These are phyloP conservation scores for Sturnus vulgaris DNA, from an alignment of 2,113 vertebrate species.

Conservation along the genomic window DNA sequence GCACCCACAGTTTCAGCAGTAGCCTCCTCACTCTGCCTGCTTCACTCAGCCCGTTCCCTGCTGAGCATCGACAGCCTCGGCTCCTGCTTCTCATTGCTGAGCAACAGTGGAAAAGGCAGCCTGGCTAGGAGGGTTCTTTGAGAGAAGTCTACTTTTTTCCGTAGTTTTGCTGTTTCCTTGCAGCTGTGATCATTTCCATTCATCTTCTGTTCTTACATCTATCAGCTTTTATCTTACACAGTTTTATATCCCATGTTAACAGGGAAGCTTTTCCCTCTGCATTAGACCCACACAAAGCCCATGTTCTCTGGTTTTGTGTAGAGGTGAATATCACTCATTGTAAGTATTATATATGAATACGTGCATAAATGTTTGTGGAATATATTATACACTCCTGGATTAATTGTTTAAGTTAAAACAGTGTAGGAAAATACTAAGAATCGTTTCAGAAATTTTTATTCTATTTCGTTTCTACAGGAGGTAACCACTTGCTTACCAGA, in stretches of 20 bases:
- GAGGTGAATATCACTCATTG: background rate
- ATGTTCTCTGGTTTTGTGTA: background rate
- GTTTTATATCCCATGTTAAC: background rate
- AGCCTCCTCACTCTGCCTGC: background rate
- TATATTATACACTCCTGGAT: background rate
- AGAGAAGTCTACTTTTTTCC: background rate
- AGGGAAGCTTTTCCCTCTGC: background rate
- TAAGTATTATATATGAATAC: background rate
- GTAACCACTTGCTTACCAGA: slow-evolving; percentile 90
- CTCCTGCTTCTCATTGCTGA: background rate
- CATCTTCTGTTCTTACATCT: background rate
- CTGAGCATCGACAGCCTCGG: background rate
- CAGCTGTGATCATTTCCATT: background rate
- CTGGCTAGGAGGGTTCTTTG: background rate
- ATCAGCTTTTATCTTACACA: background rate
- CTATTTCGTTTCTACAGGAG: slow-evolving; percentile 77
- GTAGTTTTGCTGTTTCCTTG: background rate
- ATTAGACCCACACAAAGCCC: background rate
- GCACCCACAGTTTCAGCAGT: background rate
- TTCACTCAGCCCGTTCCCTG: background rate
- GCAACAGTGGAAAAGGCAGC: background rate
- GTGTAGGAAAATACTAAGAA: background rate
- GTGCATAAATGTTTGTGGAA: background rate
- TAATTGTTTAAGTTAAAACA: background rate
- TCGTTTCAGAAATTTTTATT: background rate